Base-by-base conservation (phyloP, 2,888 invertebrate genomes). In the Phasia obesa region DNA sequence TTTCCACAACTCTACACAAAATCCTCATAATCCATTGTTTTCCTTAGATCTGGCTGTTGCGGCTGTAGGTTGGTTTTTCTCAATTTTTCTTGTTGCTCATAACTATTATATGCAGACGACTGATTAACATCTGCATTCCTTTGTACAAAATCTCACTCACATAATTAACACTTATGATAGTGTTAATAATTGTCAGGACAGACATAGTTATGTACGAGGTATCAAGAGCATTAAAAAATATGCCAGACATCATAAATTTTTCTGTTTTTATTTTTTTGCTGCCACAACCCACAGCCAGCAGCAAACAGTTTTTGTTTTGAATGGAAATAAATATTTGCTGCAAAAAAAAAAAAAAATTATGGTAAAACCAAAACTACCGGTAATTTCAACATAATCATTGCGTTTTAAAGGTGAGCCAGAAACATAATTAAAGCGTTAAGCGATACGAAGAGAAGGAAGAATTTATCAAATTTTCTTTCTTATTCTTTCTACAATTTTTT, bases 131-230 rank as follows among this genome's bases (percentile, higher is more conserved):
- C 57, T 78, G 78, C 70, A 78, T 64, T 71, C 49, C 38, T 78
- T 71, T 67, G 67, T 55, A 74, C 9, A 53, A 74, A 53, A 60
- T 69, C 69, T 77, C 11, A 35, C 78, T 49, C 73, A 73, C 78
- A 82, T 78, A 82, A 82, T 82, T 78, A 82, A 78, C 82, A 78
- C 82, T 78, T 78, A 76, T 76, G 78, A 64, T 74, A 82, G 74
- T 60, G 57, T 44, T 74, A 70, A 47, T 53, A 64, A 27, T 53
- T 17, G 57, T 5, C 35, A 55, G 62, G 42, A 73, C 53, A 27
- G 62, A 62, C 42, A 9, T 13, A 23, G 15, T 21, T 21, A 23
- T 23, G 23, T 42, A 27, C 7, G 11, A 49, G 1, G 27, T 47
- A 35, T 2, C 44, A 55, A 21, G 9, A 47, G 64, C 64, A 64